Evolutionary conservation across 2,797 vertebrate genomes (phyloP).

Genomic region (Picus viridis): DNA sequence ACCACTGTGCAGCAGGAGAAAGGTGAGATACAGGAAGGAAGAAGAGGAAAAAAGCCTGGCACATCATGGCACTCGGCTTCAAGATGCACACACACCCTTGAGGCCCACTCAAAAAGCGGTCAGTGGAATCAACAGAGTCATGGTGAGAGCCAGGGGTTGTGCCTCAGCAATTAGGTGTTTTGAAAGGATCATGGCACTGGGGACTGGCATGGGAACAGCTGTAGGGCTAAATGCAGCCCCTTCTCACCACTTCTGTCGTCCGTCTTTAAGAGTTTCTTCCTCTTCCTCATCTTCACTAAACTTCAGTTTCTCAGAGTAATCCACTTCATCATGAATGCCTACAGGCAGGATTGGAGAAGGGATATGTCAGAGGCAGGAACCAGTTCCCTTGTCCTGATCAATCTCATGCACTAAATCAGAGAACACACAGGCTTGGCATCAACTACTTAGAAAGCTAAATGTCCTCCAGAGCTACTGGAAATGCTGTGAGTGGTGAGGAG

Average conservation of each 20-base stretch:
- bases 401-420: neutral
- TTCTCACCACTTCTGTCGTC: constrained; percentile 89
- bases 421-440: neutral
- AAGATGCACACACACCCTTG: neutral
- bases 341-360: neutral
- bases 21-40: neutral
- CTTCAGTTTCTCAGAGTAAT: constrained; percentile 97
- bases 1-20: neutral
- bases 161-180: neutral
- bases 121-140: neutral
- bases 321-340: constrained; percentile 98
- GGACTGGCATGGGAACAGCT: neutral
- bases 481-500: rapidly evolving
- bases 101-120: neutral
- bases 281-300: constrained; percentile 99
- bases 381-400: neutral
- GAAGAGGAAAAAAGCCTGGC: neutral
- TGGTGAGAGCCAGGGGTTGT: neutral
- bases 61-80: neutral
- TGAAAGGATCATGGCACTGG: neutral
- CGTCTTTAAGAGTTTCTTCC: constrained; percentile 85
- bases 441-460: neutral
- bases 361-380: neutral
- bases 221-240: neutral
- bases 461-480: neutral